Percentiles rank a stretch among this genome's conserved stretches.
phyloP scores from a whole-genome alignment of 2,113 vertebrate genomes.

The Coracopsis vasa region DNA sequence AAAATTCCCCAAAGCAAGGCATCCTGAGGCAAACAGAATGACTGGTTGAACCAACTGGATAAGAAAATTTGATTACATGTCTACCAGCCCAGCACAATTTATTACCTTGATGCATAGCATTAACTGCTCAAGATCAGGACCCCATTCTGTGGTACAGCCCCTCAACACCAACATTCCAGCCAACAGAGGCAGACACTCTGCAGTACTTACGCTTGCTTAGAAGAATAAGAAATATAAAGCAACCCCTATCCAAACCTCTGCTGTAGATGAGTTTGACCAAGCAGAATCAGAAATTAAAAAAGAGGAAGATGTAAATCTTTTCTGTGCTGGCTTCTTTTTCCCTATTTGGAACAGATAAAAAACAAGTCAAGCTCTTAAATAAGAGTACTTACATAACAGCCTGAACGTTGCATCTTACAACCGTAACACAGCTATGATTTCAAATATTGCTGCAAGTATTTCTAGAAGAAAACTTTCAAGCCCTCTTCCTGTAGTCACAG shows the following conservation, averaged over 20 bases:
- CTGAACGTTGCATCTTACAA: neutral
- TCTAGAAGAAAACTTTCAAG: conserved; percentile 10
- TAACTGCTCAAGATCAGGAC: neutral
- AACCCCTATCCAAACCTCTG: neutral
- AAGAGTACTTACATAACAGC: neutral
- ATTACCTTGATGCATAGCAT: neutral
- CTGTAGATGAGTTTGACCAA: neutral
- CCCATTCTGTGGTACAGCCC: neutral
- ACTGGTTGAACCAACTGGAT: neutral
- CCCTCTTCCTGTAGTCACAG: neutral
- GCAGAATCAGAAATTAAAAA: neutral
- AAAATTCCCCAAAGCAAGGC: conserved; percentile 39
- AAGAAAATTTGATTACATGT: conserved; percentile 26
- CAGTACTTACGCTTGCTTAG: neutral
- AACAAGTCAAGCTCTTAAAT: neutral
- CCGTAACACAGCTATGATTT: neutral
- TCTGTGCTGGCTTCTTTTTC: neutral
- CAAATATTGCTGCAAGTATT: conserved; percentile 11
- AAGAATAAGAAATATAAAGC: neutral
- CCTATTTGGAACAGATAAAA: neutral
- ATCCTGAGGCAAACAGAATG: neutral
- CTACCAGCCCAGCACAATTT: neutral
- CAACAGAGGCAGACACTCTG: neutral
- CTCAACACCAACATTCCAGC: neutral
- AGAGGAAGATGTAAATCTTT: neutral